phyloP scores from a whole-genome alignment of 2,888 invertebrate genomes.

The Pachydiplax longipennis region DNA sequence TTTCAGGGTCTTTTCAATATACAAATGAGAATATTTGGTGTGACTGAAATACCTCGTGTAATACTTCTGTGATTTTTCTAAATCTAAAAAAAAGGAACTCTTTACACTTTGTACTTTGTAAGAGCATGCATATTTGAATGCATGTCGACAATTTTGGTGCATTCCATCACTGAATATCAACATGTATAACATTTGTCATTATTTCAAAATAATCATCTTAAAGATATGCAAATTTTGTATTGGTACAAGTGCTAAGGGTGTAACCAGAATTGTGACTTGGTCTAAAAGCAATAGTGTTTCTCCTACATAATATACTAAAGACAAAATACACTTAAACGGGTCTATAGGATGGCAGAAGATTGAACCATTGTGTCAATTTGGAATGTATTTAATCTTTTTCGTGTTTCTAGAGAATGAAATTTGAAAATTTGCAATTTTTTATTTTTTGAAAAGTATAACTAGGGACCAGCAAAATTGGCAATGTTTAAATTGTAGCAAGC shows the following conservation, averaged over 20 bases:
- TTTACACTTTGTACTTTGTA: conserved; percentile 38
- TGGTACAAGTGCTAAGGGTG: not conserved
- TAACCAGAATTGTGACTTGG: not conserved
- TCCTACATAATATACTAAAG: conserved; percentile 20
- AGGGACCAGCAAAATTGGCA: conserved; percentile 25
- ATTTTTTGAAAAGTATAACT: conserved; percentile 5
- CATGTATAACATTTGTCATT: not conserved
- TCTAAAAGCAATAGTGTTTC: conserved; percentile 26
- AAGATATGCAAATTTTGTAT: conserved; percentile 2
- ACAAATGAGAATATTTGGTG: not conserved
- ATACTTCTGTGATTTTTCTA: conserved; percentile 39
- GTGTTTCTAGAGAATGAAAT: conserved; percentile 5
- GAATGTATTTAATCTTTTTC: not conserved
- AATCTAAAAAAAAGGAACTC: conserved; percentile 16
- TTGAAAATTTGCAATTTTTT: not conserved
- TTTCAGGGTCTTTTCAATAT: not conserved
- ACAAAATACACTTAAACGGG: conserved; percentile 24
- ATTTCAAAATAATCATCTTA: not conserved
- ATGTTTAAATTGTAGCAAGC: not conserved
- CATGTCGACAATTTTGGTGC: conserved; percentile 10
- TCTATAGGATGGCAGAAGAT: not conserved
- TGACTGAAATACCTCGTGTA: conserved; percentile 29
- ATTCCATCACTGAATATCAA: conserved; percentile 30
- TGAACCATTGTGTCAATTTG: not conserved
- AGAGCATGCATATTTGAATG: conserved; percentile 2